Base-by-base conservation (phyloP, 2,797 vertebrate genomes). In the Sebastes cheni region DNA sequence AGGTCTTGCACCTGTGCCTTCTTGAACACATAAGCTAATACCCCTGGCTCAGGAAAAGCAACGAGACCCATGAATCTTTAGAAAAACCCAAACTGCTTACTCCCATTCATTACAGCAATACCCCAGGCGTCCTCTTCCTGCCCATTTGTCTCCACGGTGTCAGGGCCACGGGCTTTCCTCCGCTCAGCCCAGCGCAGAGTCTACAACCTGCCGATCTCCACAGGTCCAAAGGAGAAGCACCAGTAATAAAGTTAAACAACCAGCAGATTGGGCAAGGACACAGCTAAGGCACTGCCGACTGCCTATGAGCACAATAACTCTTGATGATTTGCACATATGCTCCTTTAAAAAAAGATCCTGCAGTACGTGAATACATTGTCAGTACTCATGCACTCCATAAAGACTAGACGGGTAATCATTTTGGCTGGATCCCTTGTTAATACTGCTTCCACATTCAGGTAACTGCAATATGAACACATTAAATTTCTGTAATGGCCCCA, bases 101-200 rank as follows among this genome's bases (percentile, higher is more conserved):
- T 70, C 82, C 68, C 89, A 91, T 95, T 92, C 81, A 91, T 93
- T 92, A 90, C 65, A 88, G 77, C 79, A 22, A 77, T 3, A 84
- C 79, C 86, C 80, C 79, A 79, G 86, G 88, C 86, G 81, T 65
- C 69, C 64, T 75, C 72, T 36, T 76, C 74, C 25, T 76, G 16
- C 59, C 72, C 87, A 92, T 94, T 92, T 82, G 82, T 95, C 88
- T 93, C 78, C 64, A 81, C 71, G 76, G 66, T 81, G 86, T 86
- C 86, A 85, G 67, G 76, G 84, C 80, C 72, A 67, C 42, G 6
- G 82, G 58, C 73, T 73, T 81, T 29, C 29, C 69, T 32, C 5
- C 39, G 22, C 32, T 84, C 73, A 74, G 67, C 56, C 25, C 25
- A 52, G 66, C 67, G 58, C 5, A 39, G 56, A 72, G 77, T 46